Percentiles rank a stretch among this genome's conserved stretches.
phyloP scores from a whole-genome alignment of 2,888 invertebrate genomes.

The Epistrophe grossulariae region DNA sequence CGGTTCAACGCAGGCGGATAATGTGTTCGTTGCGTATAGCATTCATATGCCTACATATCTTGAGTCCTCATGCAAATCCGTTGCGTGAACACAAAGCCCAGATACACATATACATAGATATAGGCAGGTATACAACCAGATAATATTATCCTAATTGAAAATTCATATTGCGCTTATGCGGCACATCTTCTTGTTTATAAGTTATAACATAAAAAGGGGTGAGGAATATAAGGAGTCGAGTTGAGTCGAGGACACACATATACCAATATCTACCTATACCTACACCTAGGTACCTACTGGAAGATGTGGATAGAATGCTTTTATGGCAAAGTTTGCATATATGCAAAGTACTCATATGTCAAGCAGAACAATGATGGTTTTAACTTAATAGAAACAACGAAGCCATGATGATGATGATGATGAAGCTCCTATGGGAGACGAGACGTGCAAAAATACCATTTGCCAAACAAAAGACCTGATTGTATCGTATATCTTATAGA shows the following conservation, averaged over 20 bases:
- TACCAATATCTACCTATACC: background rate
- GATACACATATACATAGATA: conserved; percentile 13
- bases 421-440: background rate
- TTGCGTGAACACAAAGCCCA: conserved; percentile 45
- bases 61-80: conserved; percentile 34
- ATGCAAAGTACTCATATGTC: conserved; percentile 44
- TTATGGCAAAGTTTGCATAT: conserved; percentile 30
- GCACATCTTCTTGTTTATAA: conserved; percentile 40
- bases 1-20: conserved; percentile 43
- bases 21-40: background rate
- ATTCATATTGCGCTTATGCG: conserved; percentile 60
- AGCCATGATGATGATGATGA: conserved; percentile 5
- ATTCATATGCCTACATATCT: background rate
- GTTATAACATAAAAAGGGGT: background rate
- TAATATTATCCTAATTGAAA: conserved; percentile 65
- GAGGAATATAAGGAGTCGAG: background rate
- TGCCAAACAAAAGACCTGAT: conserved; percentile 7
- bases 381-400: conserved; percentile 43
- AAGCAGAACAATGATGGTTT: conserved; percentile 44
- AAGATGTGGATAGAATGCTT: conserved; percentile 28
- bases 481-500: background rate
- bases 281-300: background rate
- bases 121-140: conserved; percentile 37
- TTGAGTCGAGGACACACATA: background rate
- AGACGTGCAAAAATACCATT: conserved; percentile 18